Conservation (phyloP, 2,888 invertebrate genomes). For the Liposcelis brunnea region DNA sequence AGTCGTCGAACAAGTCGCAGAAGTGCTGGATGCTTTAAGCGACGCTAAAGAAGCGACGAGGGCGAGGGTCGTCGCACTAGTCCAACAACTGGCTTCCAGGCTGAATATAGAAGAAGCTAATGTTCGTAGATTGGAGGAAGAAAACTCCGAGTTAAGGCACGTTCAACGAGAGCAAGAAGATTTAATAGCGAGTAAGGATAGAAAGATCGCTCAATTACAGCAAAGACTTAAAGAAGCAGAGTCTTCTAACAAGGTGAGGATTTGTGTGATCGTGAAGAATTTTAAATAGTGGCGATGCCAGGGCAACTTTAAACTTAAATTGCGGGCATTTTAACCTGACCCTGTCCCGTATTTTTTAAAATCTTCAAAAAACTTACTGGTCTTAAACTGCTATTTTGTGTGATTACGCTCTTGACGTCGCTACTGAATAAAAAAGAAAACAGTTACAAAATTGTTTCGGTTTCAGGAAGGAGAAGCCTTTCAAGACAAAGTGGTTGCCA, state of each 20-base stretch:
- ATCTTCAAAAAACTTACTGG: no score
- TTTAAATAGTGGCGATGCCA: no score
- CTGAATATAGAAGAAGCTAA: slow-evolving; percentile 19
- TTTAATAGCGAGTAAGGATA: slow-evolving; percentile 7
- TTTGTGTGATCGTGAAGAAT: no score
- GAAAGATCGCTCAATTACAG: slow-evolving; percentile 11
- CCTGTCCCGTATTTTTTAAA: no score
- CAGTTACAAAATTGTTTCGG: no score
- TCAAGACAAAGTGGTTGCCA: slow-evolving; percentile 5
- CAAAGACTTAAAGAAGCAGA: slow-evolving; percentile 1
- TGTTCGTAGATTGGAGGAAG: slow-evolving; percentile 15
- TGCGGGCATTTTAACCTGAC: no score
- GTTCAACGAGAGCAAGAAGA: slow-evolving; percentile 12
- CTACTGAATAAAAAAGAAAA: no score
- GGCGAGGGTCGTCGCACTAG: slow-evolving; percentile 20
- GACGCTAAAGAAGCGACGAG: slow-evolving; percentile 21
- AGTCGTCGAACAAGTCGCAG: slow-evolving; percentile 22
- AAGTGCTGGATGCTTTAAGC: slow-evolving; percentile 20
- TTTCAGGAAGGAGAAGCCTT: slow-evolving; percentile 10
- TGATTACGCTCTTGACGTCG: no score
- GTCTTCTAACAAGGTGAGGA: neutral
- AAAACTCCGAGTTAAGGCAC: slow-evolving; percentile 16
- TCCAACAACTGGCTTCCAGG: slow-evolving; percentile 19
- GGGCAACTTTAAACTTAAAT: no score
- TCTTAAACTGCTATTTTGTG: no score